phyloP scores from a whole-genome alignment of 2,888 invertebrate species.

The Muschampia plurimacula region DNA sequence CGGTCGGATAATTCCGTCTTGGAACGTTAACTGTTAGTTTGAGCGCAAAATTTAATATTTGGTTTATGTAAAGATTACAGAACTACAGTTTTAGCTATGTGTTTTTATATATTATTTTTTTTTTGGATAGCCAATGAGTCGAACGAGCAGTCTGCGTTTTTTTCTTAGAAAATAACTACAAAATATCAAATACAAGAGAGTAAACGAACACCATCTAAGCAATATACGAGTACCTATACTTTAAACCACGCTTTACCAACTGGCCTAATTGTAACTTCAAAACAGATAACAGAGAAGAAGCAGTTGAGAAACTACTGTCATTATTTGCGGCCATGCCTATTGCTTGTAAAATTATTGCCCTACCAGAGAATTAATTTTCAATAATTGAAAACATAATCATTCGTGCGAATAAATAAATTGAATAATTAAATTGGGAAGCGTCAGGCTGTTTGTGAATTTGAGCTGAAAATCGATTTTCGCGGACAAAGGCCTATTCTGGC shows the following conservation, averaged over 20 bases:
- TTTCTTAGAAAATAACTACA: too few relatives aligned
- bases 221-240: too few relatives aligned
- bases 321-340: not conserved
- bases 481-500: conserved; percentile 34
- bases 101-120: not conserved
- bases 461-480: conserved; percentile 44
- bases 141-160: too few relatives aligned
- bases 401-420: conserved; percentile 46
- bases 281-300: too few relatives aligned
- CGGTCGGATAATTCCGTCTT: conserved; percentile 24
- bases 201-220: too few relatives aligned
- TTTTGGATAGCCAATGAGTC: too few relatives aligned
- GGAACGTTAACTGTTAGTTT: conserved; percentile 13
- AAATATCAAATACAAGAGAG: too few relatives aligned
- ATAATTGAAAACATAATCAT: conserved; percentile 50
- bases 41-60: not conserved
- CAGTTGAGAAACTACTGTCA: not conserved
- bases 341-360: conserved; percentile 24
- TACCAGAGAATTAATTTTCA: conserved; percentile 41
- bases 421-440: conserved; percentile 50
- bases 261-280: too few relatives aligned
- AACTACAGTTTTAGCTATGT: not conserved
- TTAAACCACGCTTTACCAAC: too few relatives aligned
- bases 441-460: conserved; percentile 40
- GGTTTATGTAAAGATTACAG: not conserved